Conservation (phyloP, 2,113 vertebrate genomes). For the Ptilonorhynchus violaceus region DNA sequence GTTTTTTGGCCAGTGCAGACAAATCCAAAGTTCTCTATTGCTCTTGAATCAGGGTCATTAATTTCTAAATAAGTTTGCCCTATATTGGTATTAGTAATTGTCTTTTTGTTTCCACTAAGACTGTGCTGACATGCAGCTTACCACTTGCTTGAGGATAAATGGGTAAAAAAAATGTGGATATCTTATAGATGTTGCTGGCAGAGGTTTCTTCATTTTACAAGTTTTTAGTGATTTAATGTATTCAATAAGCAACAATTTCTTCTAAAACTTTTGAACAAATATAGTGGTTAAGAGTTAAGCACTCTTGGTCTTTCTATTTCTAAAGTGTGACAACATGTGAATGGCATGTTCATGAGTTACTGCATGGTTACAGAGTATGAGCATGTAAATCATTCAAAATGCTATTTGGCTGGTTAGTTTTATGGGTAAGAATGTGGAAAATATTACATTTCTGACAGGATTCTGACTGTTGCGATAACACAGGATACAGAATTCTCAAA, state of each 20-base stretch:
- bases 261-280: neutral
- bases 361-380: neutral
- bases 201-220: neutral
- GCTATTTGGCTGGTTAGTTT: neutral
- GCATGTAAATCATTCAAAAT: neutral
- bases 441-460: neutral
- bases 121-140: neutral
- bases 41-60: neutral
- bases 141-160: neutral
- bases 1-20: neutral
- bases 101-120: neutral
- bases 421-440: neutral
- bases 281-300: neutral
- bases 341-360: constrained; percentile 35
- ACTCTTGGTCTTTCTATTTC: neutral
- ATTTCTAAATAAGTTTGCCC: neutral
- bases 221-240: neutral
- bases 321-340: neutral
- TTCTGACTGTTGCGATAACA: neutral
- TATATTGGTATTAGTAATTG: neutral
- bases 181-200: neutral
- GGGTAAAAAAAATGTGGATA: neutral
- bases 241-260: neutral
- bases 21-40: neutral
- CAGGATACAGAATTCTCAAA: neutral